A percentile compares a stretch with the other conserved stretches of the same genome.
Evolutionary conservation across 2,888 invertebrate genomes (phyloP).

Genomic region (Heteromyza rotundicornis): DNA sequence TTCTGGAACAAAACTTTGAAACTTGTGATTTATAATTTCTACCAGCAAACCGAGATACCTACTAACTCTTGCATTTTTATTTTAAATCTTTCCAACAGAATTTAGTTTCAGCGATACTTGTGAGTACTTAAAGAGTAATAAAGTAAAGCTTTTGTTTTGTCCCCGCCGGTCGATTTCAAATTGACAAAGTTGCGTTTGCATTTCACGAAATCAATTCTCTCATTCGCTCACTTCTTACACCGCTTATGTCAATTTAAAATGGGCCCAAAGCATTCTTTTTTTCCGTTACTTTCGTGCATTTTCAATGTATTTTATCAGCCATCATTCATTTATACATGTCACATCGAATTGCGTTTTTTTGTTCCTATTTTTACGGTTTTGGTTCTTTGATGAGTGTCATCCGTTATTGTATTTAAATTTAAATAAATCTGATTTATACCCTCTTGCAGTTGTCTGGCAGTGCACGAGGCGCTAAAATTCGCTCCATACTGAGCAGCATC

Average conservation of each 20-base stretch:
- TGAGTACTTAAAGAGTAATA: conserved; percentile 45
- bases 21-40: neutral
- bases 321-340: neutral
- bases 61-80: conserved; percentile 30
- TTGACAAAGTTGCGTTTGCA: neutral
- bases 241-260: neutral
- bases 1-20: too few relatives aligned
- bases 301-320: neutral
- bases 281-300: neutral
- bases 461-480: conserved; percentile 81
- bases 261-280: neutral
- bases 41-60: too few relatives aligned
- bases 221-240: neutral
- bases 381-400: conserved; percentile 19
- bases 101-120: conserved; percentile 62
- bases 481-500: conserved; percentile 86
- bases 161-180: neutral
- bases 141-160: conserved; percentile 11
- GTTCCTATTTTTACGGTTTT: too few relatives aligned
- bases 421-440: too few relatives aligned
- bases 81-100: conserved; percentile 53
- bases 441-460: conserved; percentile 66
- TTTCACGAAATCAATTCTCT: neutral
- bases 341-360: neutral
- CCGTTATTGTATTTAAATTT: neutral